Evolutionary conservation across 2,888 invertebrate genomes (phyloP), one percentile per base, ranked within the genome.

Genomic region (Linyphia triangularis): DNA sequence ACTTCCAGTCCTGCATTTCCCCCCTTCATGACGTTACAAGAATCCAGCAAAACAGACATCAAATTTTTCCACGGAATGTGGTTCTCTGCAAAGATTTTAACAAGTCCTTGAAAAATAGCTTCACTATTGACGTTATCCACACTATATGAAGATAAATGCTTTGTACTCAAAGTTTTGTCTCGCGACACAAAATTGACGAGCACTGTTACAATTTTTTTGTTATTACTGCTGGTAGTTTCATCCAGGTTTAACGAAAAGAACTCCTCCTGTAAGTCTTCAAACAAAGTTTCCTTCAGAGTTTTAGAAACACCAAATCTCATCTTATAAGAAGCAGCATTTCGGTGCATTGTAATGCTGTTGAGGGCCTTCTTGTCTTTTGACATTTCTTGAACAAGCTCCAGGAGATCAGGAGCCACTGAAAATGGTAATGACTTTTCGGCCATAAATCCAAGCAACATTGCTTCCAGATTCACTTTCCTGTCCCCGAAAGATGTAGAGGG

Each of bases 11-110:
- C 75, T 40, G 75, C 13, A 33, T 84, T 84, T 37, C 51, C 75
- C 84, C 84, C 40, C 22, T 57, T 16, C 84, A 84, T 84, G 9
- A 75, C 75, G 30, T 84, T 65, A 19, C 84, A 84, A 40, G 40
- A 59, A 19, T 84, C 65, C 22, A 84, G 16, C n/a, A 84, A 24
- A 9, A 75, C 65, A 67, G 75, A 67, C 26, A 75, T 75, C 19
- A 77, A 65, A 43, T 84, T 83, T n/a, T 61, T 9, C 61, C 61
- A 83, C 0, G 61, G 61, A 28, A 75, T 28, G 10, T 51, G 1
- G 30, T 75, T 75, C 7, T 19, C 30, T 43, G 28, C 65, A 26
- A 75, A 28, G 3, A 75, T 26, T 4, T 43, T 43, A 9, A 24
- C 19, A 28, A 84, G 28, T 0, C 43, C 65, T 30, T 84, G 5